Evolutionary conservation across 2,113 vertebrate genomes (phyloP).

Genomic region (Hylia prasina): DNA sequence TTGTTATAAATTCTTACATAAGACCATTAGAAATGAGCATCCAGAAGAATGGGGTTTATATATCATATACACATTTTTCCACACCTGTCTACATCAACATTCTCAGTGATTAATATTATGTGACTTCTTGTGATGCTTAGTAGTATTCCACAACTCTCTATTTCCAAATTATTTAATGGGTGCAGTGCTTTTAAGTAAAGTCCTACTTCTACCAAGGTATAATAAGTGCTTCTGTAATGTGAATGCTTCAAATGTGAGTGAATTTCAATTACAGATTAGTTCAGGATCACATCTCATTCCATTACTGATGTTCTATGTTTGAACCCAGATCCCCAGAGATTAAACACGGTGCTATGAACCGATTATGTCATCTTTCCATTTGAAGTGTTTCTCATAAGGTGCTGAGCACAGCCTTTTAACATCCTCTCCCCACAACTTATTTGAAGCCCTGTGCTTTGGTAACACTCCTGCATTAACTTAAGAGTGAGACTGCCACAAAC

Average conservation of each 20-base stretch:
- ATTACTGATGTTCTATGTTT: background rate
- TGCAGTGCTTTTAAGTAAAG: background rate
- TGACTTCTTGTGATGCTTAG: background rate
- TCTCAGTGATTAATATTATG: background rate
- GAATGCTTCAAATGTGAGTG: background rate
- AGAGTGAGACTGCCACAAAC: background rate
- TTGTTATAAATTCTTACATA: background rate
- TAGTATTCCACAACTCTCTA: background rate
- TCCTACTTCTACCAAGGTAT: background rate
- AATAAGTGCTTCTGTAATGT: background rate
- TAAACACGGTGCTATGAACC: background rate
- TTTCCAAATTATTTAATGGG: background rate
- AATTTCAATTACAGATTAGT: background rate
- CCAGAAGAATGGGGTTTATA: background rate
- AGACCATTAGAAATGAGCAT: background rate
- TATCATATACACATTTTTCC: background rate
- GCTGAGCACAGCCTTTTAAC: background rate
- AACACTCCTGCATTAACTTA: background rate
- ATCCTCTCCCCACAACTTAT: background rate
- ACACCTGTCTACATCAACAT: background rate
- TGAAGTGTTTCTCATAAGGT: background rate
- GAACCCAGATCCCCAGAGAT: background rate
- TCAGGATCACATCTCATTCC: background rate
- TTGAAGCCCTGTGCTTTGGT: background rate
- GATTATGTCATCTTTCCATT: background rate